Conservation (phyloP, 2,888 invertebrate genomes). For the Dynastes grantii region DNA sequence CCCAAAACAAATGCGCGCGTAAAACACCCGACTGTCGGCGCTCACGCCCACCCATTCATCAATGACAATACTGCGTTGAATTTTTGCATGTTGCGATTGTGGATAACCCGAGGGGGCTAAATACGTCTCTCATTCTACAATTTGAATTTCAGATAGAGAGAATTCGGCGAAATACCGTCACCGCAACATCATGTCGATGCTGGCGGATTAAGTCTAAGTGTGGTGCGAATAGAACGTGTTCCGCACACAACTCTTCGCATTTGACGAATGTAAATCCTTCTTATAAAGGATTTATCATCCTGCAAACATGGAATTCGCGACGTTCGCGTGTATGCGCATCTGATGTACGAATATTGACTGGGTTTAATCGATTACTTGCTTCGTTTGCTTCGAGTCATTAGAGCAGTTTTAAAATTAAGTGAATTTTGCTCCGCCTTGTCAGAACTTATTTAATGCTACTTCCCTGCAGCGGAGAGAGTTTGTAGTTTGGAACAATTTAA, state of each 20-base stretch:
- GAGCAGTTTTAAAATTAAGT: not conserved
- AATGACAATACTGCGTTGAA: slow-evolving; percentile 38
- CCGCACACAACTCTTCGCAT: not conserved
- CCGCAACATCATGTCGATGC: not conserved
- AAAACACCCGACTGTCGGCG: slow-evolving; percentile 43
- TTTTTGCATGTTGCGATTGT: slow-evolving; percentile 37
- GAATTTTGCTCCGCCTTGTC: not conserved
- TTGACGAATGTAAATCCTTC: not conserved
- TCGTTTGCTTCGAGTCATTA: not conserved
- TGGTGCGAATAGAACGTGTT: not conserved
- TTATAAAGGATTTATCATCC: not conserved
- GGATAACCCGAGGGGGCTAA: not conserved
- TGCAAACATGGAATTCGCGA: not conserved
- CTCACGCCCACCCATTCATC: slow-evolving; percentile 46
- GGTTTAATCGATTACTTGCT: not conserved
- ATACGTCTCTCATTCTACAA: not conserved
- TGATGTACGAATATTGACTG: not conserved
- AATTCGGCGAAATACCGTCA: slow-evolving; percentile 1
- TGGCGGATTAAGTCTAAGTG: slow-evolving; percentile 1
- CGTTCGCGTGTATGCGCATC: not conserved
- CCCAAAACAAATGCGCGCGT: slow-evolving; percentile 31
- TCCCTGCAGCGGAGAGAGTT: not conserved
- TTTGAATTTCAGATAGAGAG: slow-evolving; percentile 27
- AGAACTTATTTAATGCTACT: not conserved
- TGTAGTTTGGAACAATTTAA: not conserved